phyloP scores from a whole-genome alignment of 1,140 invertebrate species.

The Achatina immaculata region DNA sequence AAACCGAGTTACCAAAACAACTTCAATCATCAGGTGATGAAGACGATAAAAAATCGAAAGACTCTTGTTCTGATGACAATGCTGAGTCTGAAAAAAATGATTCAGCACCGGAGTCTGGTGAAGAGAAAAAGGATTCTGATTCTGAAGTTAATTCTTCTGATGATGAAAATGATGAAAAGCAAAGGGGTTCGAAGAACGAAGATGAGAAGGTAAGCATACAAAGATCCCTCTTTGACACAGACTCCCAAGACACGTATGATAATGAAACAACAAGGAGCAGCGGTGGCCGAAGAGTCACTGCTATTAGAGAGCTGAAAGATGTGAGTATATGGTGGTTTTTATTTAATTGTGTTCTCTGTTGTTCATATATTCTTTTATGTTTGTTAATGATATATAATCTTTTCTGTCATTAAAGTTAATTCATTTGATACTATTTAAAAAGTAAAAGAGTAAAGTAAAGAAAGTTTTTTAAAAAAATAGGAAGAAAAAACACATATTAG shows the following conservation, averaged over 20 bases:
- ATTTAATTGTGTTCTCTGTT: too few species aligned
- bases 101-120: constrained; percentile 65
- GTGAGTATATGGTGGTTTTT: constrained; percentile 38
- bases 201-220: constrained; percentile 18
- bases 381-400: too few species aligned
- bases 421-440: too few species aligned
- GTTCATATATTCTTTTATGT: too few species aligned
- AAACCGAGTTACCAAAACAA: constrained; percentile 33
- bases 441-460: too few species aligned
- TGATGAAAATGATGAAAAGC: not conserved
- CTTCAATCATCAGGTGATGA: constrained; percentile 26
- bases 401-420: too few species aligned
- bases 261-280: constrained; percentile 36
- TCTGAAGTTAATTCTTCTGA: constrained; percentile 72
- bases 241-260: constrained; percentile 49
- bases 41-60: constrained; percentile 42
- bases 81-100: constrained; percentile 39
- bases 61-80: constrained; percentile 53
- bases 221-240: constrained; percentile 44
- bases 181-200: constrained; percentile 16
- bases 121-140: constrained; percentile 71
- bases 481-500: too few species aligned
- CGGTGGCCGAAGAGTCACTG: constrained; percentile 38
- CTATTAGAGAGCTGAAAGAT: constrained; percentile 52
- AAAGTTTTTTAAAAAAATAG: too few species aligned